Conservation (phyloP, 2,888 invertebrate species). For the Fragum sueziense region DNA sequence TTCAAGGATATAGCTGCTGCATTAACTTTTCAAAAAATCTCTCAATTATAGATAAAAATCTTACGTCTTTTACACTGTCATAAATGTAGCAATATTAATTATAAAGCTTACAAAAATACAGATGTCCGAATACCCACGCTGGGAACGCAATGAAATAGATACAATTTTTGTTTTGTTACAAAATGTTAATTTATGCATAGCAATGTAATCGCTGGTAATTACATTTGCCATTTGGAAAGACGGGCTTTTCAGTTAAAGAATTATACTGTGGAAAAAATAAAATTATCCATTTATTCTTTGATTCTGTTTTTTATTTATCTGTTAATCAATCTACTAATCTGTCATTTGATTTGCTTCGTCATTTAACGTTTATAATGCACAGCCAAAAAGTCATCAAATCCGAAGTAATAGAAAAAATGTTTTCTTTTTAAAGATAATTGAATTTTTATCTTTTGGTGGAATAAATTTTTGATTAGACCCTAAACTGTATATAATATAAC, state of each 20-base stretch:
- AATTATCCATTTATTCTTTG: neutral
- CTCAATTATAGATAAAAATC: neutral
- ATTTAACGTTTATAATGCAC: too few species aligned
- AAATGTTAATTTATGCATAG: slow-evolving; percentile 9
- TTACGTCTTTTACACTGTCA: neutral
- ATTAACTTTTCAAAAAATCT: neutral
- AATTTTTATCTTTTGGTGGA: too few species aligned
- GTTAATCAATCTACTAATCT: neutral
- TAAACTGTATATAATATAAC: too few species aligned
- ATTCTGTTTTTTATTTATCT: neutral
- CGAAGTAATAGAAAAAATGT: too few species aligned
- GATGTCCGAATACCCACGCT: neutral
- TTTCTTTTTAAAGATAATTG: too few species aligned
- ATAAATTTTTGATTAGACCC: too few species aligned
- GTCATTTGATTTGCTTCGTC: neutral
- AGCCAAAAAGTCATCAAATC: too few species aligned
- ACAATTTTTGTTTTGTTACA: slow-evolving; percentile 12
- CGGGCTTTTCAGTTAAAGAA: neutral
- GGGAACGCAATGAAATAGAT: neutral
- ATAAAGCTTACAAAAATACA: neutral
- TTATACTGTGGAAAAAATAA: neutral
- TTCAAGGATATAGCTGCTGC: too few species aligned
- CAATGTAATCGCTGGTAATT: neutral
- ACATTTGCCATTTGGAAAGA: neutral
- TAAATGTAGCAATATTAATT: neutral